Evolutionary conservation across 2,888 invertebrate genomes (phyloP), one percentile per base, ranked within the genome.

Genomic region (Anagyrus pseudococci): DNA sequence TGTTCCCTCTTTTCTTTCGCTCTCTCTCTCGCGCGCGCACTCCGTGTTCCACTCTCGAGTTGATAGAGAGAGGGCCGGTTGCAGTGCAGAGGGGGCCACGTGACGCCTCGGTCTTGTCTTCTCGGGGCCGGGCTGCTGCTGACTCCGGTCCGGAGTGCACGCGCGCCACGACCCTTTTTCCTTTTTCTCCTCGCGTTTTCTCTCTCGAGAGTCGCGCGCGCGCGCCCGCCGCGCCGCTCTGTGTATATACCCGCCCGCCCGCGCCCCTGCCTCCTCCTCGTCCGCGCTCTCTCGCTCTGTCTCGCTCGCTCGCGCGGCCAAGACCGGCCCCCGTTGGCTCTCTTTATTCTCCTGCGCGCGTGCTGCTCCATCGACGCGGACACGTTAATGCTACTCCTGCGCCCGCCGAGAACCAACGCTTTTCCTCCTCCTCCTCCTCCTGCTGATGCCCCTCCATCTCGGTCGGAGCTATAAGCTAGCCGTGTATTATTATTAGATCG

Each of bases 81-180:
- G n/a, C n/a, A n/a, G n/a, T n/a, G 3, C 37, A 6, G 33, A 44
- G 55, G 20, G n/a, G 25, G 37, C 55, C 55, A 55, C 55, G 55
- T 55, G 55, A 55, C 23, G 55, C 55, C 47, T 55, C 20, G 15
- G 44, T 44, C 54, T 53, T 23, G 23, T 26, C 23, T 46, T 17
- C n/a, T n/a, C 10, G 29, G 10, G 4, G 33, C 33, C 33, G 10
- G 33, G 10, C 10, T 4, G 29, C 10, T 29, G 29, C 10, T 29
- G 6, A 15, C 8, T 37, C n/a, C n/a, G n/a, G n/a, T n/a, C n/a
- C n/a, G n/a, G n/a, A n/a, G n/a, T 37, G 33, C 33, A 37, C 15
- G n/a, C 15, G 15, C 33, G 33, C 33, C 33, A 13, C 33, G 8
- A 37, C 33, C 33, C 33, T 37, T 37, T 37, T 17, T 43, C 43